Evolutionary conservation across 2,113 vertebrate species (phyloP).

Genomic region (Acanthisitta chloris): DNA sequence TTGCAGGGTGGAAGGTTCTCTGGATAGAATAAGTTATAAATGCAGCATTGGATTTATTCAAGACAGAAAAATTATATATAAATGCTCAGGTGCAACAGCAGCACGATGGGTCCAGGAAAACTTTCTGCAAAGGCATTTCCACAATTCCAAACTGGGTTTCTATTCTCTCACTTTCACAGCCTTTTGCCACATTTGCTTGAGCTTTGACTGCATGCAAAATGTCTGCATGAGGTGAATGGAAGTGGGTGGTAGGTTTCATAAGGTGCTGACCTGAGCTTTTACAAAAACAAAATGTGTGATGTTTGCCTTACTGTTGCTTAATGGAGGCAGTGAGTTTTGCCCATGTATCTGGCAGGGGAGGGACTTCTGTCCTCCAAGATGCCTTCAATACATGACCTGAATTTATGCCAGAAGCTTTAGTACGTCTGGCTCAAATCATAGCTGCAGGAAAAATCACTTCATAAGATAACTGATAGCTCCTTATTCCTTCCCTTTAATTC

Average conservation of each 20-base stretch:
- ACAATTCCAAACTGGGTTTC: rapidly evolving
- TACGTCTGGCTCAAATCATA: not conserved
- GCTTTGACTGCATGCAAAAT: not conserved
- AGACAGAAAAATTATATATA: not conserved
- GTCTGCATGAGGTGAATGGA: not conserved
- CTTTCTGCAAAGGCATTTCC: not conserved
- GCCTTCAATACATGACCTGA: not conserved
- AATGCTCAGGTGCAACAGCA: not conserved
- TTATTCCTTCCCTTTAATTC: not conserved
- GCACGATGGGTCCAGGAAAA: not conserved
- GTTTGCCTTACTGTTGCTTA: not conserved
- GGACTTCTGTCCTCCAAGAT: not conserved
- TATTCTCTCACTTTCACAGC: not conserved
- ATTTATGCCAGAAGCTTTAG: not conserved
- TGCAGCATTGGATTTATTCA: not conserved
- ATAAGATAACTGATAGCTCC: not conserved
- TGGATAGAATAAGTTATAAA: not conserved
- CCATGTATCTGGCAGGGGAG: not conserved
- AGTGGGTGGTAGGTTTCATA: not conserved
- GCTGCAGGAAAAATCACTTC: not conserved
- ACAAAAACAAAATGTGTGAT: not conserved
- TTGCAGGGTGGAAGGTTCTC: slow-evolving; percentile 13
- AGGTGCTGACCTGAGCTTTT: not conserved
- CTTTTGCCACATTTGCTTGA: not conserved
- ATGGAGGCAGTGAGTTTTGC: not conserved